Conservation (phyloP, 2,888 invertebrate species). For the Aplocera efformata region DNA sequence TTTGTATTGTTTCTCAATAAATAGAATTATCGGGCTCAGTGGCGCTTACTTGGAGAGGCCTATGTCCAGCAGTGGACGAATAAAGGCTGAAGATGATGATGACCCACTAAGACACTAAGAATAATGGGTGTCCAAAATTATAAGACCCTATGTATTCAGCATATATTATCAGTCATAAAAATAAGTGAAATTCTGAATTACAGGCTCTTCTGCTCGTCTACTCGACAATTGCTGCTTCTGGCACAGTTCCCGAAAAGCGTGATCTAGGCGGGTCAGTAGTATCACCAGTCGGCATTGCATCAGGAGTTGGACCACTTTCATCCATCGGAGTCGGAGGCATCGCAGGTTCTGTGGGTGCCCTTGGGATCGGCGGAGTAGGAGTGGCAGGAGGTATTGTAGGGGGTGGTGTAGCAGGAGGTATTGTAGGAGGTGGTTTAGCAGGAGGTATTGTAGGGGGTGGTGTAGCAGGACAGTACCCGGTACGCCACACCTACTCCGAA, state of each 20-base stretch:
- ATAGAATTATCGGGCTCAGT: too few relatives aligned
- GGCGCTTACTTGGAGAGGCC: too few relatives aligned
- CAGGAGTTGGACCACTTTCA: background rate
- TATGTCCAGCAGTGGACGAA: too few relatives aligned
- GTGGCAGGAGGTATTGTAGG: constrained; percentile 3
- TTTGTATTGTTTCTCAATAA: too few relatives aligned
- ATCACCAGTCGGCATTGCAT: constrained; percentile 6
- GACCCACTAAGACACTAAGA: too few relatives aligned
- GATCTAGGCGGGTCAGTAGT: constrained; percentile 14
- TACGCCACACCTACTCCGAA: constrained; percentile 64
- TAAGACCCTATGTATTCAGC: background rate
- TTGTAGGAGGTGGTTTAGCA: too few relatives aligned
- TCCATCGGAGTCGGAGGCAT: constrained; percentile 3
- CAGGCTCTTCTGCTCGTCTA: constrained; percentile 46
- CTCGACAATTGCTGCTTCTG: constrained; percentile 12
- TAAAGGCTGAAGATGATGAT: too few relatives aligned
- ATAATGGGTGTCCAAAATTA: too few relatives aligned
- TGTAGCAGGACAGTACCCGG: constrained; percentile 39
- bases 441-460: background rate
- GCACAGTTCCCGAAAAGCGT: constrained; percentile 20
- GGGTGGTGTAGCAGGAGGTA: constrained; percentile 3
- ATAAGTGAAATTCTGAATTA: constrained; percentile 25
- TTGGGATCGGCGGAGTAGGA: background rate
- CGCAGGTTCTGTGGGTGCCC: background rate
- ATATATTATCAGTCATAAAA: background rate